These are phyloP conservation scores for Styela clava DNA, from an alignment of 23 tunicate genomes.

Conservation along the genomic window DNA sequence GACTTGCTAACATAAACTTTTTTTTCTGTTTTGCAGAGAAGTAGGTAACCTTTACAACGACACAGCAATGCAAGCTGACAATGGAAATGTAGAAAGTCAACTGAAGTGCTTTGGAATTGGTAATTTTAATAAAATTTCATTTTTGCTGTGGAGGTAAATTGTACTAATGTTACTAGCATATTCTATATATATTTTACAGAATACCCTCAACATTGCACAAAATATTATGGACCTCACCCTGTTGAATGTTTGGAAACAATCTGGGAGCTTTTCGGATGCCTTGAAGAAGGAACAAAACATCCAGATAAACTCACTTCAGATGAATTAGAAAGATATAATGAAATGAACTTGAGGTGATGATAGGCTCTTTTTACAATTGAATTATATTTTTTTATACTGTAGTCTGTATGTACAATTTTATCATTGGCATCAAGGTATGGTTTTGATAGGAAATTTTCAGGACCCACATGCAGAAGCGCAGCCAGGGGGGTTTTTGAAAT, in stretches of 20 bases:
- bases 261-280: constrained; percentile 23
- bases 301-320: constrained; percentile 4
- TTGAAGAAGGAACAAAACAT: constrained; percentile 14
- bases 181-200: no score
- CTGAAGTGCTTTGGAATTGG: constrained; percentile 42
- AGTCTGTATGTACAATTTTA: neutral
- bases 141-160: no score
- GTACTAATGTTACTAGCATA: no score
- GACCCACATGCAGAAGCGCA: no score
- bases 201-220: constrained; percentile 12
- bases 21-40: no score
- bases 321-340: neutral
- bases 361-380: neutral
- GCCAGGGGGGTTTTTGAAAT: no score
- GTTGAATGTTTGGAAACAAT: constrained; percentile 25
- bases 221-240: constrained; percentile 25
- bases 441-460: neutral
- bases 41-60: no score
- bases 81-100: constrained; percentile 6
- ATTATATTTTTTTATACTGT: neutral
- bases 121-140: no score
- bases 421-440: neutral
- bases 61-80: neutral
- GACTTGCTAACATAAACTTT: no score
- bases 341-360: neutral